Percentiles rank a stretch among this genome's conserved stretches.
These are phyloP conservation scores for Scomber colias DNA, from an alignment of 2,113 vertebrate genomes.

Conservation along the genomic window DNA sequence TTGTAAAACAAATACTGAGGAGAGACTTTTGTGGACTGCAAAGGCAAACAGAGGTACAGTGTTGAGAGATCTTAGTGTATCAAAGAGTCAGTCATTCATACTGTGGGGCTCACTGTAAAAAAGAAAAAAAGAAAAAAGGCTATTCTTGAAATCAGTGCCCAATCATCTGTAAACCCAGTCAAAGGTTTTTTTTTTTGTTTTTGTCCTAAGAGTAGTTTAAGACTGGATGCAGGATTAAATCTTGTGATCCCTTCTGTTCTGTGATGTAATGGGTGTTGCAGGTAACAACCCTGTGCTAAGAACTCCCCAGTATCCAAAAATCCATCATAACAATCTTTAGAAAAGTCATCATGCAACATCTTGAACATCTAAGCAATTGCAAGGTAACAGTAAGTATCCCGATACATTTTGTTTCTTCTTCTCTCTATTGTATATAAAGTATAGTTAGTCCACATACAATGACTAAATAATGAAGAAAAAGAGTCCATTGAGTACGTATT, in stretches of 20 bases:
- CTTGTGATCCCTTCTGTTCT: background rate
- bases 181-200: background rate
- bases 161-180: slow-evolving; percentile 9
- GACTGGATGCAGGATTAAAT: background rate
- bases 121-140: background rate
- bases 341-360: slow-evolving; percentile 31
- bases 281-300: slow-evolving; percentile 9
- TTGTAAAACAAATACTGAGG: slow-evolving; percentile 41
- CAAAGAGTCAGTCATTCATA: background rate
- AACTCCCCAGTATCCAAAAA: slow-evolving; percentile 15
- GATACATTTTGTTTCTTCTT: slow-evolving; percentile 1
- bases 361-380: slow-evolving; percentile 33
- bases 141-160: background rate
- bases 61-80: slow-evolving; percentile 47
- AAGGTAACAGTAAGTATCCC: slow-evolving; percentile 37
- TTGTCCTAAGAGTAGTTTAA: background rate
- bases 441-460: background rate
- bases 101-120: background rate
- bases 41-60: slow-evolving; percentile 50
- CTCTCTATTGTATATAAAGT: slow-evolving; percentile 15
- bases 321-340: background rate
- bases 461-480: background rate
- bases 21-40: slow-evolving; percentile 17
- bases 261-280: background rate
- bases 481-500: background rate